Conservation (phyloP, 2,888 invertebrate genomes). For the Leptinotarsa rubiginosa region DNA sequence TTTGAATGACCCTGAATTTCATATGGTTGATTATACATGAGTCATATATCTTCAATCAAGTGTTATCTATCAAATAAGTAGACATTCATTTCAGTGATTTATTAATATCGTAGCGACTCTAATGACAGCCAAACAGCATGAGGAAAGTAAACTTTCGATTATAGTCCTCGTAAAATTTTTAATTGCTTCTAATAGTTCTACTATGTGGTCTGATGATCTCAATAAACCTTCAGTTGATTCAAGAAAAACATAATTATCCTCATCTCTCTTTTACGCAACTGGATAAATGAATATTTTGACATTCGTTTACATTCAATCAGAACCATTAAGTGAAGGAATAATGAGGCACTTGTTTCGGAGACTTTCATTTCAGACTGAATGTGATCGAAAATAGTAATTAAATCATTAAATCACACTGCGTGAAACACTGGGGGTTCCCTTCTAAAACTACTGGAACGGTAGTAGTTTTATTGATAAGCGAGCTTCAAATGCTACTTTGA, state of each 20-base stretch:
- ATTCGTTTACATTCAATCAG: constrained; percentile 4
- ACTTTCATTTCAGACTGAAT: constrained; percentile 1
- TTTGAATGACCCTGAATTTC: no score
- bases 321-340: background rate
- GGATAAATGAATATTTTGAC: constrained; percentile 9
- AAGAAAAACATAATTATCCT: constrained; percentile 4
- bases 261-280: constrained; percentile 11
- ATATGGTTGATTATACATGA: no score
- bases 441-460: background rate
- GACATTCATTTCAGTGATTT: background rate
- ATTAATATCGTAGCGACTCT: background rate
- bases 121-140: background rate
- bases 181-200: background rate
- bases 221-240: background rate
- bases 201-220: constrained; percentile 12
- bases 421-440: background rate
- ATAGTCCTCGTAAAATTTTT: constrained; percentile 1
- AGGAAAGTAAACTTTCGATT: constrained; percentile 14
- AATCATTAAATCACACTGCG: background rate
- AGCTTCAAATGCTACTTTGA: no score
- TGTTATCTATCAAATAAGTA: background rate
- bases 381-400: no score
- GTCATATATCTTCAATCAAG: no score
- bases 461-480: background rate
- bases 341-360: constrained; percentile 8